A percentile compares a stretch with the other conserved stretches of the same genome.
phyloP scores from a whole-genome alignment of 2,113 vertebrate genomes.

The Paracanthobrama guichenoti region DNA sequence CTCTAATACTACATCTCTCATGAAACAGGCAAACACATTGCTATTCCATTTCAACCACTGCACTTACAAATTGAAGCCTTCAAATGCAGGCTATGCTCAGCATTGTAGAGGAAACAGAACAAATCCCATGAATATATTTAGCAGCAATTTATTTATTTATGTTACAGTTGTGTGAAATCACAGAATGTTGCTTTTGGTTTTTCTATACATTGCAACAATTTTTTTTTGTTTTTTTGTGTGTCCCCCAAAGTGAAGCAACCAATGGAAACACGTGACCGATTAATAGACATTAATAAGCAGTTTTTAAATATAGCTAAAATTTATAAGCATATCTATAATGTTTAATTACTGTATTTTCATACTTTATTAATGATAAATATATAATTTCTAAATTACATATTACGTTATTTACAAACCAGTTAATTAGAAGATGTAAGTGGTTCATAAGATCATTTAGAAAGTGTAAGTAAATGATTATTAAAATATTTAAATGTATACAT shows the following conservation, averaged over 20 bases:
- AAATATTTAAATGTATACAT: too few relatives aligned
- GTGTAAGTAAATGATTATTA: too few relatives aligned
- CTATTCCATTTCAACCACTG: constrained; percentile 68
- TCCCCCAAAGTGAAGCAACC: constrained; percentile 47
- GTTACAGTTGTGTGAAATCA: constrained; percentile 52
- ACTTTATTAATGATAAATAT: too few relatives aligned
- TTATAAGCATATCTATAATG: too few relatives aligned
- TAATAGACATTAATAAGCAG: too few relatives aligned
- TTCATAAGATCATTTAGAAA: too few relatives aligned
- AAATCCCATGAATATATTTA: constrained; percentile 65
- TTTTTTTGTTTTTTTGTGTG: constrained; percentile 22
- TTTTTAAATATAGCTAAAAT: too few relatives aligned
- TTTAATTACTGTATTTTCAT: too few relatives aligned
- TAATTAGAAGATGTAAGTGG: too few relatives aligned
- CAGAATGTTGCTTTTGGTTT: constrained; percentile 38
- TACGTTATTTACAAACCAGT: too few relatives aligned
- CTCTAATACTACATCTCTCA: constrained; percentile 75
- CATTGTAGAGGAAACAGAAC: constrained; percentile 50
- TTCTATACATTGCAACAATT: constrained; percentile 40
- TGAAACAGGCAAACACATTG: constrained; percentile 69
- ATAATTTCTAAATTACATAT: too few relatives aligned
- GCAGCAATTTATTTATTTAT: constrained; percentile 57
- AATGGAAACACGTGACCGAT: constrained; percentile 33
- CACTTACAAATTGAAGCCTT: constrained; percentile 66
- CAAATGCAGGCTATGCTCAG: constrained; percentile 61